A percentile compares a stretch with the other conserved stretches of the same genome.
Evolutionary conservation across 2,888 invertebrate species (phyloP).

Genomic region (Prenolepis imparis): DNA sequence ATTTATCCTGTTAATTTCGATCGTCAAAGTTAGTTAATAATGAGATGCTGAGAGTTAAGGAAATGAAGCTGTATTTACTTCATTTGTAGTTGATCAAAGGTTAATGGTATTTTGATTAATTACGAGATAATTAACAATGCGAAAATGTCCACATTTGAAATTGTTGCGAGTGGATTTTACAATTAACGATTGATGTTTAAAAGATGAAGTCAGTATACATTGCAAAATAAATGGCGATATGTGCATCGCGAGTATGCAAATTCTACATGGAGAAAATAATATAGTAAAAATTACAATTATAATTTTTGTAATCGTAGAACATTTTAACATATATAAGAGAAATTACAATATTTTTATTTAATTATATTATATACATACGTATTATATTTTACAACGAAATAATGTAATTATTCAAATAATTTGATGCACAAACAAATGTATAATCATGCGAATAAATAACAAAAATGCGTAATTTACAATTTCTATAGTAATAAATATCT

Average conservation of each 20-base stretch:
- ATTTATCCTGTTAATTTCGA: not conserved
- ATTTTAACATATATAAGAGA: too few relatives aligned
- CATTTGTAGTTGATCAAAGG: not conserved
- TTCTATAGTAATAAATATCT: too few relatives aligned
- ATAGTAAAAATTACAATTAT: too few relatives aligned
- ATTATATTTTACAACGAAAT: too few relatives aligned
- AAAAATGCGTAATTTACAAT: too few relatives aligned
- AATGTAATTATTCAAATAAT: too few relatives aligned
- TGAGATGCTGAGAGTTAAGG: not conserved
- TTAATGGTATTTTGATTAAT: conserved; percentile 32
- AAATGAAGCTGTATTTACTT: not conserved
- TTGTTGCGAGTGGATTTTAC: not conserved
- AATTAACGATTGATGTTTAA: conserved; percentile 23
- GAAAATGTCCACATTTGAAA: conserved; percentile 1
- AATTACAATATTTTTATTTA: too few relatives aligned
- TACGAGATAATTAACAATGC: not conserved
- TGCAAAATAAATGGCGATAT: not conserved
- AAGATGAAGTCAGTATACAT: conserved; percentile 2
- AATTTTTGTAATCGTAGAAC: too few relatives aligned
- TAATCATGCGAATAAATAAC: too few relatives aligned
- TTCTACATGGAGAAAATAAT: not conserved
- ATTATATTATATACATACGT: too few relatives aligned
- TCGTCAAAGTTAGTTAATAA: not conserved
- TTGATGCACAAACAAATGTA: too few relatives aligned
- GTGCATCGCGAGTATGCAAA: not conserved